phyloP scores from a whole-genome alignment of 2,113 vertebrate species.

The Brachyhypopomus gauderio region DNA sequence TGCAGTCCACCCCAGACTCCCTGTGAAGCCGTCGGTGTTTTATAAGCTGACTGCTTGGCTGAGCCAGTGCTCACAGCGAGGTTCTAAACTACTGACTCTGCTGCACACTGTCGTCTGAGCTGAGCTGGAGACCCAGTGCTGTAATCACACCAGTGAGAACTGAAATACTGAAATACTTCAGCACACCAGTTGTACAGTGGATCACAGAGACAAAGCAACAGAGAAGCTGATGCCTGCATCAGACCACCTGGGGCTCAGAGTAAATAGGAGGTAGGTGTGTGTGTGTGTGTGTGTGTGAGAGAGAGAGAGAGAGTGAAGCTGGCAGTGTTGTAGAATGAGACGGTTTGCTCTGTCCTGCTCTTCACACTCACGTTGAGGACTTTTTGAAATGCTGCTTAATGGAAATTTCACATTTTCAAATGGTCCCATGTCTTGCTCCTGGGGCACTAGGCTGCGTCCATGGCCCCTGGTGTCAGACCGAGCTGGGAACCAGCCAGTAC shows the following conservation, averaged over 20 bases:
- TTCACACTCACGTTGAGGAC: not conserved
- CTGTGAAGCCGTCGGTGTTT: conserved; percentile 64
- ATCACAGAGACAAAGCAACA: not conserved
- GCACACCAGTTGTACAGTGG: not conserved
- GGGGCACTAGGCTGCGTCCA: too few relatives aligned
- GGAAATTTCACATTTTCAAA: not conserved
- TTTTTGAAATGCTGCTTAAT: not conserved
- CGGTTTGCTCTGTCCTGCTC: too few relatives aligned
- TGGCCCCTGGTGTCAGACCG: too few relatives aligned
- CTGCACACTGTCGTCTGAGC: too few relatives aligned
- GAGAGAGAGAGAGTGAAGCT: not conserved
- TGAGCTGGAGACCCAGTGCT: too few relatives aligned
- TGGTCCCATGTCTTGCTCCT: not conserved
- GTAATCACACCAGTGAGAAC: too few relatives aligned
- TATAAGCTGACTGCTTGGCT: conserved; percentile 51
- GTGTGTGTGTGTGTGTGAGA: not conserved
- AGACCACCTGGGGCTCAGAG: too few relatives aligned
- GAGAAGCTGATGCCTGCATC: not conserved
- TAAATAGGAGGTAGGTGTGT: not conserved
- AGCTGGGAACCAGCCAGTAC: too few relatives aligned
- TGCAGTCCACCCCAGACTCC: conserved; percentile 36
- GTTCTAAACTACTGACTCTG: not conserved
- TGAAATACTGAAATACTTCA: too few relatives aligned
- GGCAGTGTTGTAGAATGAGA: too few relatives aligned
- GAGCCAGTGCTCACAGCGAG: not conserved